Base-by-base conservation (phyloP, 2,113 vertebrate genomes). In the Ornithorhynchus anatinus region DNA sequence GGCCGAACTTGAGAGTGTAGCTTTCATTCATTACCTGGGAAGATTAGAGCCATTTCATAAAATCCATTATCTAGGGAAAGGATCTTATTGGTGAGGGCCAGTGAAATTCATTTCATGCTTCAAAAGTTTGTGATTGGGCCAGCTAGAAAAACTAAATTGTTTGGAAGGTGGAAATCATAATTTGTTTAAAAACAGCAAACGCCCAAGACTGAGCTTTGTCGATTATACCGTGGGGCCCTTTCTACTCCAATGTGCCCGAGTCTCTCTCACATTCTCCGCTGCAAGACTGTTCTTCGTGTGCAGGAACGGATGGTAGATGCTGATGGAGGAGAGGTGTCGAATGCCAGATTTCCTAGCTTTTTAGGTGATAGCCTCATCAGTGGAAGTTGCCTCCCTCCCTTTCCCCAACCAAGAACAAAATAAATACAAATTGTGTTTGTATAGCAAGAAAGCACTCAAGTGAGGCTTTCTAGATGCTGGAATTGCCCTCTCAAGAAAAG, bases 31-130 rank as follows among this genome's bases (percentile, higher is more conserved):
- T 91, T 91, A 92, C 90, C 85, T 89, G 79, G 77, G 89, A 88
- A 88, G 90, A 93, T 89, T 92, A 93, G 72, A 85, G 91, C 88
- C 84, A 81, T 90, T 92, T 91, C 77, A 85, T 90, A 89, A 88
- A 92, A 91, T 70, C 68, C 92, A 92, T 89, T 92, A 91, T 89
- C 84, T 81, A 75, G 71, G 73, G 76, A 88, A 87, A 85, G 85
- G 86, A 84, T 86, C 81, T 90, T 89, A 91, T 86, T 92, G 90
- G 89, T 59, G 64, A 86, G 89, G 82, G 82, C 81, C 74, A 81
- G 85, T 74, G 77, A 91, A 93, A 91, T 89, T 93, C 89, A 93
- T 94, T 94, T 93, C 91, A 92, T 93, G 92, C 90, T 94, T 93
- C 92, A 91, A 91, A 94, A 93, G 88, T 89, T 84, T 90, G 87